phyloP scores from a whole-genome alignment of 2,888 invertebrate genomes.

The Andricus quercusramuli region DNA sequence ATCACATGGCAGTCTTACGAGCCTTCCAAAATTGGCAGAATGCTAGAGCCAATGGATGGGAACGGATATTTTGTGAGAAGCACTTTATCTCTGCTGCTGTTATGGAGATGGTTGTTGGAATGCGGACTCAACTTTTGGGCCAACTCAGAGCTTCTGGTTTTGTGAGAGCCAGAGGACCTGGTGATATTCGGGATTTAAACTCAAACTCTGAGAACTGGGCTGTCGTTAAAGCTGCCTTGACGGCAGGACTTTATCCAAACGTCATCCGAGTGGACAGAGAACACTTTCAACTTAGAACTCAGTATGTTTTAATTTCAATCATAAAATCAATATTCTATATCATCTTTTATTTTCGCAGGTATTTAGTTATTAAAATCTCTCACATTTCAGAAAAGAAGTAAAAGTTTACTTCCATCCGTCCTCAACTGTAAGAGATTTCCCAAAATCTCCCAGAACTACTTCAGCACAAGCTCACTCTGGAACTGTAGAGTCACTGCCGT shows the following conservation, averaged over 20 bases:
- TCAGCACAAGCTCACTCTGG: slow-evolving; percentile 74
- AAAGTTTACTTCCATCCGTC: slow-evolving; percentile 83
- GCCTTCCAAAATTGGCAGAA: slow-evolving; percentile 88
- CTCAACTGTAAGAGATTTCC: slow-evolving; percentile 80
- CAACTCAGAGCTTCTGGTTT: slow-evolving; percentile 89
- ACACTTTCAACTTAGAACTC: slow-evolving; percentile 83
- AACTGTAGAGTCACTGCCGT: slow-evolving; percentile 81
- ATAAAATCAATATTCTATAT: slow-evolving; percentile 19
- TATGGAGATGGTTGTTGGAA: slow-evolving; percentile 94
- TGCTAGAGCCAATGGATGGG: slow-evolving; percentile 83
- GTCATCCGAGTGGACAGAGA: slow-evolving; percentile 87
- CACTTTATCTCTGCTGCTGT: slow-evolving; percentile 89
- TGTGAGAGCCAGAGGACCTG: slow-evolving; percentile 82
- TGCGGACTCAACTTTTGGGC: slow-evolving; percentile 90
- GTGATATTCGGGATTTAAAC: slow-evolving; percentile 90
- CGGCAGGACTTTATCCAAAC: slow-evolving; percentile 94
- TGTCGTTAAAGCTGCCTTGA: slow-evolving; percentile 93
- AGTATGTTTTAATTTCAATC: slow-evolving; percentile 77
- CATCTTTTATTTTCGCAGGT: slow-evolving; percentile 1
- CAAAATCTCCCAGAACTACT: slow-evolving; percentile 70
- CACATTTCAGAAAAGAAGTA: slow-evolving; percentile 80
- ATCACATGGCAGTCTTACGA: slow-evolving; percentile 92
- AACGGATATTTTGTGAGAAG: slow-evolving; percentile 86
- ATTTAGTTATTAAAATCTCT: slow-evolving; percentile 23
- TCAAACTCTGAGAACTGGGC: slow-evolving; percentile 92